Evolutionary conservation across 2,113 vertebrate genomes (phyloP).

Genomic region (Spermophilus dauricus): DNA sequence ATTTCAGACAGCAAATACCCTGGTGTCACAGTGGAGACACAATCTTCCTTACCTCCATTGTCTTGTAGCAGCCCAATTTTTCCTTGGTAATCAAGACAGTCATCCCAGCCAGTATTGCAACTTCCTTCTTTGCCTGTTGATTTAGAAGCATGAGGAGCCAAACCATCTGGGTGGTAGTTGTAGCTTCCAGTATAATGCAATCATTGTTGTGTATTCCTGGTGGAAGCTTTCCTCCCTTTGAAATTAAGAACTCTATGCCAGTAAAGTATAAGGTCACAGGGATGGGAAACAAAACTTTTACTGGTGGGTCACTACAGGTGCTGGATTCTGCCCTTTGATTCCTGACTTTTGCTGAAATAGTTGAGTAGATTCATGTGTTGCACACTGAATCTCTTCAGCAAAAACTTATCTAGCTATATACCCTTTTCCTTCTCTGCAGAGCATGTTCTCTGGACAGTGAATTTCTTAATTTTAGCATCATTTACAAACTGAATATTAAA

Average conservation of each 20-base stretch:
- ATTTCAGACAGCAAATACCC: background rate
- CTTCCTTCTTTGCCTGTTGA: background rate
- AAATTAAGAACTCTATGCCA: background rate
- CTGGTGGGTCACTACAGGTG: background rate
- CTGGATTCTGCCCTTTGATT: background rate
- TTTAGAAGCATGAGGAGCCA: background rate
- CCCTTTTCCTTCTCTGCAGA: background rate
- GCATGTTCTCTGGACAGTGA: background rate
- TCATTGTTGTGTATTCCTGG: background rate
- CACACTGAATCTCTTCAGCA: background rate
- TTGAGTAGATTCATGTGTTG: background rate
- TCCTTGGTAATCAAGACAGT: background rate
- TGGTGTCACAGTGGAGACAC: background rate
- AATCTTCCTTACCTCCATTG: background rate
- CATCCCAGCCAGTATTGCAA: background rate
- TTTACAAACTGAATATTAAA: too few relatives aligned
- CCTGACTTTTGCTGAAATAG: background rate
- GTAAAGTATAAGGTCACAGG: background rate
- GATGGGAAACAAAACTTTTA: background rate
- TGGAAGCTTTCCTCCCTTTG: background rate
- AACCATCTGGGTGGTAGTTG: too few relatives aligned
- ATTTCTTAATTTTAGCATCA: background rate
- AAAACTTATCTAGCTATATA: background rate
- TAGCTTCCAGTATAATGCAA: background rate
- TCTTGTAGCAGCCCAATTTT: background rate